These are phyloP conservation scores for Philereme transversata DNA, from an alignment of 2,888 invertebrate species.

Conservation along the genomic window DNA sequence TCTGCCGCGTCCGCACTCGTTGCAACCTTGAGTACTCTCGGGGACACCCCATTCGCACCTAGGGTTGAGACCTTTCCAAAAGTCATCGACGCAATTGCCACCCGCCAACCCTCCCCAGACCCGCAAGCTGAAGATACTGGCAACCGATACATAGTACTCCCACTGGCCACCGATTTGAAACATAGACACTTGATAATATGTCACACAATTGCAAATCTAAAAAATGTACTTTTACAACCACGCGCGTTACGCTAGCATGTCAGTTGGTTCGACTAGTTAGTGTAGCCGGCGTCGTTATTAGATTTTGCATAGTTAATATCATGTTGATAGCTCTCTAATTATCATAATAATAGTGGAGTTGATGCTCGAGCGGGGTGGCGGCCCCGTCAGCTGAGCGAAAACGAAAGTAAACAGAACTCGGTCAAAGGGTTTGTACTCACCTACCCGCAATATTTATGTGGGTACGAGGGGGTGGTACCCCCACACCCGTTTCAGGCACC, in stretches of 20 bases:
- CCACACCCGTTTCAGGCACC: slow-evolving; percentile 77
- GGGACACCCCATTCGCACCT: slow-evolving; percentile 54
- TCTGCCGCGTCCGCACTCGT: slow-evolving; percentile 80
- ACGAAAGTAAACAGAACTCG: slow-evolving; percentile 85
- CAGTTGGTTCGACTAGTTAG: slow-evolving; percentile 29
- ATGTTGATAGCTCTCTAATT: slow-evolving; percentile 78
- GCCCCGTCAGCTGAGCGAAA: slow-evolving; percentile 84
- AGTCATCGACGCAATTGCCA: slow-evolving; percentile 22
- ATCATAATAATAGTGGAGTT: slow-evolving; percentile 80
- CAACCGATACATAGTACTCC: slow-evolving; percentile 5
- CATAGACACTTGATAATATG: slow-evolving; percentile 4
- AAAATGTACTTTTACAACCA: slow-evolving; percentile 3
- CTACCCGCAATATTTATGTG: slow-evolving; percentile 84
- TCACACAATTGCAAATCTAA: slow-evolving; percentile 11
- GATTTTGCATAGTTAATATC: slow-evolving; percentile 55
- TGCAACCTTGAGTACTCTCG: slow-evolving; percentile 78
- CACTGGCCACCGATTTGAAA: slow-evolving; percentile 3
- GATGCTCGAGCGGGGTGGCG: slow-evolving; percentile 69
- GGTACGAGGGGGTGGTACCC: slow-evolving; percentile 70
- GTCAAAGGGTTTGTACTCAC: slow-evolving; percentile 85
- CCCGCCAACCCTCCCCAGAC: slow-evolving; percentile 16
- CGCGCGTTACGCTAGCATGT: slow-evolving; percentile 8
- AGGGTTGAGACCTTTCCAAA: slow-evolving; percentile 29
- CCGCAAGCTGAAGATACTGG: slow-evolving; percentile 10
- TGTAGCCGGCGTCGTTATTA: slow-evolving; percentile 43